Evolutionary conservation across 2,113 vertebrate genomes (phyloP), one percentile per base, ranked within the genome.

Genomic region (Grantiella picta): DNA sequence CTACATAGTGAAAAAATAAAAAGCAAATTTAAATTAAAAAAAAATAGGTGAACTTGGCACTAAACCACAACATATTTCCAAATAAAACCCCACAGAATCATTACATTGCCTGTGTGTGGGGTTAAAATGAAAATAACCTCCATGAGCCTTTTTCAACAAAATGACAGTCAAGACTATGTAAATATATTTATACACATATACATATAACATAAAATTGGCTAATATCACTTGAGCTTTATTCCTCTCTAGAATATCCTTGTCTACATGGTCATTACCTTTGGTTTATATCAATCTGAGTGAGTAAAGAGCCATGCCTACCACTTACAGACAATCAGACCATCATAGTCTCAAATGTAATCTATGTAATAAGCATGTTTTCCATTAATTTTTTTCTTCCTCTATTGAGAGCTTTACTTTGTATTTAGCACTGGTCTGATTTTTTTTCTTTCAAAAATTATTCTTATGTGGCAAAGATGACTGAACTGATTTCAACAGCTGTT

Each of bases 1-100:
- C 61, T 90, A 54, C 38, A 73, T 5, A 72, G 29, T 25, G 33
- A 73, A 84, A 68, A 68, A 89, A 88, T 38, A n/a, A 91, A 91
- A 89, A 86, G 23, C 20, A 77, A 92, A 77, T 80, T 82, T 68
- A 89, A 91, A 86, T 24, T n/a, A n/a, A n/a, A 38, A 89, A 94
- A 75, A 71, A 66, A 16, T 33, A 66, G 89, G 77, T 77, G 11
- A 50, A 35, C 31, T 82, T 5, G 1, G 27, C 59, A 56, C 27
- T 83, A 71, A 53, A 90, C 45, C 69, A 54, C 53, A 86, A 33
- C 11, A 33, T 78, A 78, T 90, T 92, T 97, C 85, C 71, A 81
- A 92, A 76, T 17, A 4, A 83, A 95, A 75, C 35, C 12, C 27
- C 49, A 81, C 40, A 59, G 64, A 81, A 61, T 36, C 42, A 77